Base-by-base conservation (phyloP, 2,888 invertebrate species). In the Aphidius colemani region DNA sequence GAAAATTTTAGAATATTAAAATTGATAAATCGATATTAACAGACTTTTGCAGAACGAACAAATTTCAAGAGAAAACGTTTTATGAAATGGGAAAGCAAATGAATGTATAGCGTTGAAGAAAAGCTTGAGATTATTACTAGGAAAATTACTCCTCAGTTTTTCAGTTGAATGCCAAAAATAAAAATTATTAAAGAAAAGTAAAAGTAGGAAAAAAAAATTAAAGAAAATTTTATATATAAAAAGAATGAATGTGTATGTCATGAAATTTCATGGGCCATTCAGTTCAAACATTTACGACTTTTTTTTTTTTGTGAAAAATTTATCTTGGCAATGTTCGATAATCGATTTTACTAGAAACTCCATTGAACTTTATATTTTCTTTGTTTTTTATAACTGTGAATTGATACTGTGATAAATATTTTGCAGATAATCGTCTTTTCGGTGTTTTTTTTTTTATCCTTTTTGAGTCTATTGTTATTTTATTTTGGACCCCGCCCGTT, bases 231-330 rank as follows among this genome's bases (percentile, higher is more conserved):
- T 39, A 44, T 39, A 45, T 45, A 39, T 45, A 57, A 57, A 43
- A n/a, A 44, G 45, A 30, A 30, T 30, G 30, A 30, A 30, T 30
- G 30, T 30, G 30, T 30, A 30, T 57, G 56, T 46, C 56, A 57
- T 57, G 45, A 57, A 57, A 57, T 57, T 57, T 57, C 44, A 57
- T 57, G 56, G 56, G 13, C 13, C 48, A 57, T 57, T 45, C 45
- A 30, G 7, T 45, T 10, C 45, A 10, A 30, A 7, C 44, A 30
- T 45, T 45, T 11, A 46, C 44, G 39, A 57, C 56, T 7, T 5
- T 30, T 30, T 30, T 30, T 30, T 30, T 30, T 30, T 30, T 30
- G 18, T 7, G 56, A 43, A 45, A 48, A 44, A 57, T 45, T 57
- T 46, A 57, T 57, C 56, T 57, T 10, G 9, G 56, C 45, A 57